A percentile compares a stretch with the other conserved stretches of the same genome.
Evolutionary conservation across 2,113 vertebrate species (phyloP).

Genomic region (Hyperoodon ampullatus): DNA sequence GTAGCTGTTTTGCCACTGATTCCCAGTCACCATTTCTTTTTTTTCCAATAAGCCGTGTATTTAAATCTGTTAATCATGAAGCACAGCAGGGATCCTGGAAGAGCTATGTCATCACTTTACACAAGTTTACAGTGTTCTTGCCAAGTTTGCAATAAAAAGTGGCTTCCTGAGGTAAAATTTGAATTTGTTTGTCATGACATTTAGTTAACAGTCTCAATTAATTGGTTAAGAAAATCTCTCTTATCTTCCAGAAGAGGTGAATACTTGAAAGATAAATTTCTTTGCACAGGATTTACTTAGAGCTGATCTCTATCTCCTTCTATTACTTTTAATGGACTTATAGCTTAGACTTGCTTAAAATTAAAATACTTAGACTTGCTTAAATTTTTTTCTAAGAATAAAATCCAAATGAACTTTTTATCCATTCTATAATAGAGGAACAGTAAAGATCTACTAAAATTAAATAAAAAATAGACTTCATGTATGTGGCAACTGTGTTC

Average conservation of each 20-base stretch:
- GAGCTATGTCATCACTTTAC: background rate
- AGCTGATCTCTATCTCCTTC: slow-evolving; percentile 62
- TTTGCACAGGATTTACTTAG: slow-evolving; percentile 64
- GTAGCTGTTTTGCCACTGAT: background rate
- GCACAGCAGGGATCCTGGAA: background rate
- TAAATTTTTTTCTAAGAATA: slow-evolving; percentile 33
- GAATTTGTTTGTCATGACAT: slow-evolving; percentile 57
- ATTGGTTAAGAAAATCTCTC: slow-evolving; percentile 62
- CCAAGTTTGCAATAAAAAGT: slow-evolving; percentile 50
- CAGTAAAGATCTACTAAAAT: background rate
- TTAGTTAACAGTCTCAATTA: slow-evolving; percentile 65
- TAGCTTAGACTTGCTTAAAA: slow-evolving; percentile 29
- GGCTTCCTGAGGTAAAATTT: slow-evolving; percentile 32
- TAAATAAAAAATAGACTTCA: background rate
- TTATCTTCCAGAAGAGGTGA: slow-evolving; percentile 67
- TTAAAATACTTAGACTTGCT: slow-evolving; percentile 31
- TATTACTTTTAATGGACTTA: slow-evolving; percentile 68
- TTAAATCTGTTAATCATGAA: slow-evolving; percentile 28
- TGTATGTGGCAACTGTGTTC: background rate
- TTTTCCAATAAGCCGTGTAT: background rate
- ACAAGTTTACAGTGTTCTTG: slow-evolving; percentile 7
- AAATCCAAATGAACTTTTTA: slow-evolving; percentile 52
- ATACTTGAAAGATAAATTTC: slow-evolving; percentile 59
- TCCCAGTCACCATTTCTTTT: background rate
- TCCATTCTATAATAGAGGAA: background rate